Evolutionary conservation across 1,140 invertebrate genomes (phyloP).

Genomic region (Papilio machaon): DNA sequence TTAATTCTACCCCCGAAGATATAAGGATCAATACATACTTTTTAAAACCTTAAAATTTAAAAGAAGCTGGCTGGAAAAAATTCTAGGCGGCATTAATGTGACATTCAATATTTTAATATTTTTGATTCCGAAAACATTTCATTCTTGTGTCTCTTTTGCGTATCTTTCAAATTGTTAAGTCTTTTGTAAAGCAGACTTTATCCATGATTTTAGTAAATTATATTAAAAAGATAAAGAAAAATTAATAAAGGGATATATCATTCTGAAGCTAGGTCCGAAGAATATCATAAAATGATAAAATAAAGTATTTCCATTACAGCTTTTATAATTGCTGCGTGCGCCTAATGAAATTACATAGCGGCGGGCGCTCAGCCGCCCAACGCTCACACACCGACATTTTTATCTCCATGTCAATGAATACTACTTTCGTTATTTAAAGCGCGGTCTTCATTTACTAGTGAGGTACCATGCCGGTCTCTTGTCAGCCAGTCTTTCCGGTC

Average conservation of each 20-base stretch:
- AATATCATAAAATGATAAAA: slow-evolving; percentile 7
- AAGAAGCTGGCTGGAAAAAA: too few relatives aligned
- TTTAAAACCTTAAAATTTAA: too few relatives aligned
- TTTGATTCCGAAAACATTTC: too few relatives aligned
- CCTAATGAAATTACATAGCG: slow-evolving; percentile 19
- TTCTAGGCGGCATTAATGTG: too few relatives aligned
- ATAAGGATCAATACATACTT: too few relatives aligned
- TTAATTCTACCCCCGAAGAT: too few relatives aligned
- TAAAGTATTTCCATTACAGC: slow-evolving; percentile 6
- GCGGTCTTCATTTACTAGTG: slow-evolving; percentile 8
- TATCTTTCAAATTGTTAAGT: background rate
- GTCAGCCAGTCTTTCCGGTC: background rate
- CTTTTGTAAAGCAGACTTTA: background rate
- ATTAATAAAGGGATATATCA: background rate
- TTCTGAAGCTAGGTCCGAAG: background rate
- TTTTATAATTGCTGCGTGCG: background rate
- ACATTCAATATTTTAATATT: too few relatives aligned
- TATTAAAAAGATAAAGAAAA: background rate
- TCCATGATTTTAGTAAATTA: background rate
- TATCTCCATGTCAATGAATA: slow-evolving; percentile 29
- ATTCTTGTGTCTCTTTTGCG: background rate
- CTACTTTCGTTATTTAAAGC: slow-evolving; percentile 37
- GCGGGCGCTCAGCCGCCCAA: background rate
- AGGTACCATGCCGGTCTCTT: background rate
- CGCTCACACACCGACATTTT: slow-evolving; percentile 31